Percentiles rank a stretch among this genome's conserved stretches.
phyloP scores from a whole-genome alignment of 2,797 vertebrate species.

The Urosaurus nigricauda region DNA sequence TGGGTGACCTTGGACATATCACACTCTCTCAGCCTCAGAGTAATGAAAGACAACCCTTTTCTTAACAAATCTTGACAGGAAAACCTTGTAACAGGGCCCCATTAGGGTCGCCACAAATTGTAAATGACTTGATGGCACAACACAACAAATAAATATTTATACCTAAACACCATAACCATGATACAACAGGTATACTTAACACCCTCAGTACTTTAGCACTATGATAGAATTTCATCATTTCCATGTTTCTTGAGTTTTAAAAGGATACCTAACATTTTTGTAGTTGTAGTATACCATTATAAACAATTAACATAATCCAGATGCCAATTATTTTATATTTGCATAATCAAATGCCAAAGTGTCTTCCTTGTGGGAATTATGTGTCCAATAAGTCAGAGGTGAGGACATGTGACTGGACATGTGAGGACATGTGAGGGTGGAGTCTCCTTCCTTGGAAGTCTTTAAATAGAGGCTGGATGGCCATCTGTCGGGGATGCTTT shows the following conservation, averaged over 20 bases:
- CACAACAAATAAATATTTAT: not conserved
- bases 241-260: not conserved
- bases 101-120: no score
- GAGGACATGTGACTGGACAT: not conserved
- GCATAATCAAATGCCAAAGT: not conserved
- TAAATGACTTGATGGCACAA: no score
- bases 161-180: not conserved
- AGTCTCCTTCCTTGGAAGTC: no score
- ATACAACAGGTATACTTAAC: not conserved
- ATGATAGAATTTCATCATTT: not conserved
- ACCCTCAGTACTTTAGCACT: not conserved
- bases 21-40: no score
- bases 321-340: not conserved
- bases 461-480: no score
- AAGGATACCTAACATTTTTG: not conserved
- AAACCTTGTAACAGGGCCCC: no score
- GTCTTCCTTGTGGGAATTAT: not conserved
- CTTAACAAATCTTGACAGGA: no score
- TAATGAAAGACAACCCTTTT: no score
- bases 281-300: not conserved
- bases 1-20: no score
- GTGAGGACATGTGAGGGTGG: no score
- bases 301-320: conserved; percentile 8
- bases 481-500: no score
- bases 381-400: not conserved